phyloP scores from a whole-genome alignment of 2,113 vertebrate genomes.

The Lamprologus lemairii region DNA sequence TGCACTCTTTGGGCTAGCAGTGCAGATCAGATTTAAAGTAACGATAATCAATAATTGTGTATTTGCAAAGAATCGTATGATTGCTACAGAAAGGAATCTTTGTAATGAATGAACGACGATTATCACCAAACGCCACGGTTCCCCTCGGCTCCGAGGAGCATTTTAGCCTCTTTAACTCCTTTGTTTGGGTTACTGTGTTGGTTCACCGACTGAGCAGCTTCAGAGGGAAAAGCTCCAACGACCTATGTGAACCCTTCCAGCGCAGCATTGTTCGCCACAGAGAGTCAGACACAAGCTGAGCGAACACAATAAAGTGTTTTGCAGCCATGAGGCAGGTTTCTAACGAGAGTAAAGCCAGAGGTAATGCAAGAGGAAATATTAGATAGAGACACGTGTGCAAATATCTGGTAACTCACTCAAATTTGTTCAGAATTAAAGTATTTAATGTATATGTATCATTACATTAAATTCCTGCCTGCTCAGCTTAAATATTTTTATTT shows the following conservation, averaged over 20 bases:
- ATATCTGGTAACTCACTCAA: background rate
- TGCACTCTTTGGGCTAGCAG: background rate
- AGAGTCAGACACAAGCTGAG: background rate
- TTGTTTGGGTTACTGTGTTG: background rate
- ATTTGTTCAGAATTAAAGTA: background rate
- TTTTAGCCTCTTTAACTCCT: background rate
- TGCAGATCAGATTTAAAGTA: background rate
- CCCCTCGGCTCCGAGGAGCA: background rate
- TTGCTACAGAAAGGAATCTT: background rate
- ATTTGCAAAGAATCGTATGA: background rate
- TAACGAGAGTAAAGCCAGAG: background rate
- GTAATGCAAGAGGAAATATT: background rate
- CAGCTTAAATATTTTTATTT: background rate
- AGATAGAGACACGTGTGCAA: background rate
- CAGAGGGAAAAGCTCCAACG: background rate
- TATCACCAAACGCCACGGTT: background rate
- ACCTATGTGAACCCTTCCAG: background rate
- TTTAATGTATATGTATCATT: background rate
- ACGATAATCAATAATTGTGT: background rate
- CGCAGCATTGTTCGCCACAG: background rate
- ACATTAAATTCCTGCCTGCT: rapidly evolving
- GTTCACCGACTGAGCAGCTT: background rate
- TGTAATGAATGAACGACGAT: background rate
- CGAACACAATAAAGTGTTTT: background rate
- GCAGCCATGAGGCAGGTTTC: background rate